A percentile compares a stretch with the other conserved stretches of the same genome.
Conservation (phyloP, 2,888 invertebrate genomes). For the Cheilosia scutellata region DNA sequence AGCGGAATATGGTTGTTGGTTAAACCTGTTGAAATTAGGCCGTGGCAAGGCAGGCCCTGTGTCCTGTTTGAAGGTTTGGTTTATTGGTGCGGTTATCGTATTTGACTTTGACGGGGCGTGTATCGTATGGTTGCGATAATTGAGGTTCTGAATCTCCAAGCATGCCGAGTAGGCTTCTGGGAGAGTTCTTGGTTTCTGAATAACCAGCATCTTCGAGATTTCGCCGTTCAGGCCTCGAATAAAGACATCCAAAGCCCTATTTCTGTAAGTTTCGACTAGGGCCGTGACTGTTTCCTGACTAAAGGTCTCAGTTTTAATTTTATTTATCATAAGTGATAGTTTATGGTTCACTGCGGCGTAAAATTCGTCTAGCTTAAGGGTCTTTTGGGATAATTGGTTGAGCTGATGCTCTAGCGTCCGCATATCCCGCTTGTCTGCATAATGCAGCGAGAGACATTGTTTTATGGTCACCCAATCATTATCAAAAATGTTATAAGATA, state of each 20-base stretch:
- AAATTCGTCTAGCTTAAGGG: background rate
- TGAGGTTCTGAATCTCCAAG: constrained; percentile 18
- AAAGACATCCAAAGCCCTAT: constrained; percentile 72
- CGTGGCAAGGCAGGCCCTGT: background rate
- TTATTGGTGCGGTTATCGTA: background rate
- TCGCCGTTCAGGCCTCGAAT: constrained; percentile 33
- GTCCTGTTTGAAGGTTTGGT: background rate
- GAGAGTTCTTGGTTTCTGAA: constrained; percentile 29
- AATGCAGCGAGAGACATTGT: constrained; percentile 57
- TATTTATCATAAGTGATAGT: constrained; percentile 60
- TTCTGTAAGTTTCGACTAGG: constrained; percentile 66
- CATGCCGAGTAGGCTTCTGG: constrained; percentile 22
- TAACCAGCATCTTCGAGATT: constrained; percentile 29
- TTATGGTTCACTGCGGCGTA: background rate
- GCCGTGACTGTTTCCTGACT: constrained; percentile 58
- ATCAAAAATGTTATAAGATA: background rate
- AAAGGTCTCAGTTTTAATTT: constrained; percentile 70
- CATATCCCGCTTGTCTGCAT: constrained; percentile 74
- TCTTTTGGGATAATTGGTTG: too few species aligned
- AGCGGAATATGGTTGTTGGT: background rate
- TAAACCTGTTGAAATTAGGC: background rate
- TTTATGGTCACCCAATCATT: background rate
- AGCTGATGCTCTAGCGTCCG: background rate
- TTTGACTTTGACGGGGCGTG: background rate
- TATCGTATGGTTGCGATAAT: background rate